Conservation (phyloP, 1,140 invertebrate genomes). For the Drosophila carrolli region DNA sequence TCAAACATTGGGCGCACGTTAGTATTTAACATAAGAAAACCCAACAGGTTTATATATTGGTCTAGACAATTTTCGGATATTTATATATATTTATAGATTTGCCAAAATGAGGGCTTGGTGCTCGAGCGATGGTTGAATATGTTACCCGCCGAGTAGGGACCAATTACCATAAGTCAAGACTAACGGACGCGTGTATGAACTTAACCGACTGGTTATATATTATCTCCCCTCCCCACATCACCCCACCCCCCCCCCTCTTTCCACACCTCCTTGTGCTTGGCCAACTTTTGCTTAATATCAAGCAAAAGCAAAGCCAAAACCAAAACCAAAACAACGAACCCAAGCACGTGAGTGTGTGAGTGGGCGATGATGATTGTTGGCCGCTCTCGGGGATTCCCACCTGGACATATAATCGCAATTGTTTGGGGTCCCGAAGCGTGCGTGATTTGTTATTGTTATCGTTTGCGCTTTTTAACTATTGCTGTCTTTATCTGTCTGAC, state of each 20-base stretch:
- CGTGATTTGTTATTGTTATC: conserved; percentile 47
- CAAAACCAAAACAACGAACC: neutral
- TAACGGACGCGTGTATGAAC: conserved; percentile 10
- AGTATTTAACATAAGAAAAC: neutral
- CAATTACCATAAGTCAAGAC: conserved; percentile 44
- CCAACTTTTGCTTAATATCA: conserved; percentile 3
- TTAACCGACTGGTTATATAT: conserved; percentile 33
- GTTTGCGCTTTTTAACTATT: conserved; percentile 2
- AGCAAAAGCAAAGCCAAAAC: neutral
- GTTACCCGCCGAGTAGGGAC: neutral
- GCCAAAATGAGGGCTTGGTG: neutral
- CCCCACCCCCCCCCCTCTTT: no score
- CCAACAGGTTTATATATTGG: conserved; percentile 13
- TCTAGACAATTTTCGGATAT: neutral
- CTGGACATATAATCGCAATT: conserved; percentile 47
- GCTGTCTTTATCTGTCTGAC: conserved; percentile 53
- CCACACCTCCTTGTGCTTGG: neutral
- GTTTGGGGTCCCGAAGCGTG: conserved; percentile 59
- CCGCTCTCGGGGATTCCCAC: conserved; percentile 49
- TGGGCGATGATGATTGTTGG: conserved; percentile 22
- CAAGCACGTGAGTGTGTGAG: neutral
- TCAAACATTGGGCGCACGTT: neutral
- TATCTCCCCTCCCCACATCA: conserved; percentile 1
- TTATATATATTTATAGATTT: neutral
- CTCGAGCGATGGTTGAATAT: neutral